These are phyloP conservation scores for Chymomyza caudatula DNA, from an alignment of 2,888 invertebrate genomes.

Conservation along the genomic window DNA sequence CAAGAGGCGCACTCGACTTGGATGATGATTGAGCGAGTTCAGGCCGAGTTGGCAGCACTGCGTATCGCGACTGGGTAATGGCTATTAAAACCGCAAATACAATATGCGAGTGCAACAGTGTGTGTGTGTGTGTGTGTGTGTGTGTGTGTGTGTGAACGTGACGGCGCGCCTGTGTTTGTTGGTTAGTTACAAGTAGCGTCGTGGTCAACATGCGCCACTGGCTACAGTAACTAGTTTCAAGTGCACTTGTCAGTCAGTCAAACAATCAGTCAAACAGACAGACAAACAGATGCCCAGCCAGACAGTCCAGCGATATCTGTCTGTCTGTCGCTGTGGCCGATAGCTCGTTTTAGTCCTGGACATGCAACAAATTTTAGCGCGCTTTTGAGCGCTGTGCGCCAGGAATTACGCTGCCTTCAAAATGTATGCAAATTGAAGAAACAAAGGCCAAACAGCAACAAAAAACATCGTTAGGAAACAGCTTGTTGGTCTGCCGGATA, in stretches of 20 bases:
- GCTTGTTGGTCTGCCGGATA: not conserved
- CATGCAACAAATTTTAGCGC: conserved; percentile 17
- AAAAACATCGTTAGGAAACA: not conserved
- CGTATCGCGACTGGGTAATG: conserved; percentile 13
- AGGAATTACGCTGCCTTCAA: conserved; percentile 1
- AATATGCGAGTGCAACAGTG: not conserved
- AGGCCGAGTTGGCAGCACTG: conserved; percentile 1
- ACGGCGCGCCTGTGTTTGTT: conserved; percentile 20
- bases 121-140: conserved; percentile 10
- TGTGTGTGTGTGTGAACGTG: conserved; percentile 19
- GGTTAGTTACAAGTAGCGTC: conserved; percentile 46
- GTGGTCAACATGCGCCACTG: conserved; percentile 40
- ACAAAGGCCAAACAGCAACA: not conserved
- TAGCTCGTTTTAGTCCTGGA: conserved; percentile 17
- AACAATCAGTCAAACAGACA: not conserved
- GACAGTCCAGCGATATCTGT: too few relatives aligned
- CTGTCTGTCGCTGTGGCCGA: conserved; percentile 14
- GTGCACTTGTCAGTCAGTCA: conserved; percentile 39
- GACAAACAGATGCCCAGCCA: not conserved
- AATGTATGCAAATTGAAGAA: conserved; percentile 20
- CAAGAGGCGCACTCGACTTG: conserved; percentile 56
- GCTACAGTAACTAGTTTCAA: conserved; percentile 57
- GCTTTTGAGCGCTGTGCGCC: conserved; percentile 10
- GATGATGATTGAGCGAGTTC: conserved; percentile 11
- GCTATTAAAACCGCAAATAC: not conserved